Evolutionary conservation across 1,140 invertebrate species (phyloP).

Genomic region (Philopotamus ludificatus): DNA sequence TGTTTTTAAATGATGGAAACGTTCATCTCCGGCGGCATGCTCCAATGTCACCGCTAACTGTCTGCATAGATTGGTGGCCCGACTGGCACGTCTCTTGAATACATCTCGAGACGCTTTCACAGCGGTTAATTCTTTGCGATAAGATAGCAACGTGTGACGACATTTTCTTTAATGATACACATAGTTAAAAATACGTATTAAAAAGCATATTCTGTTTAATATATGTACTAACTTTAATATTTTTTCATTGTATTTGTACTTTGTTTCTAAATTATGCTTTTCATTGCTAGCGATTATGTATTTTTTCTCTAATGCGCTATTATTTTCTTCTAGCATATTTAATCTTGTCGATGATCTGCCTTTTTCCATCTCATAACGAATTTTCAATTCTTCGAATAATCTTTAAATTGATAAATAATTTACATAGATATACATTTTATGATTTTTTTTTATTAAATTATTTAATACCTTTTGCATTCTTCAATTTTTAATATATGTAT

Average conservation of each 20-base stretch:
- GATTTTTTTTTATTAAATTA: neutral
- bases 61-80: conserved; percentile 27
- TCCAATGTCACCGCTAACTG: conserved; percentile 24
- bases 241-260: conserved; percentile 31
- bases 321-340: conserved; percentile 27
- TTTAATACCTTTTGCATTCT: conserved; percentile 34
- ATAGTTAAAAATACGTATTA: neutral
- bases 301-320: conserved; percentile 28
- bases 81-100: conserved; percentile 26
- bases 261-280: conserved; percentile 29
- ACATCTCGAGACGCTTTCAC: conserved; percentile 28
- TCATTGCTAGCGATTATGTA: conserved; percentile 23
- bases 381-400: conserved; percentile 38
- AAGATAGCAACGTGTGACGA: conserved; percentile 2
- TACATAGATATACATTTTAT: neutral
- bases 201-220: neutral
- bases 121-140: conserved; percentile 27
- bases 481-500: conserved; percentile 28
- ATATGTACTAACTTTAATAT: conserved; percentile 24
- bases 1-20: conserved; percentile 20
- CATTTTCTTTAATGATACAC: conserved; percentile 35
- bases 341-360: conserved; percentile 18
- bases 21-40: conserved; percentile 14
- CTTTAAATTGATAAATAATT: conserved; percentile 8
- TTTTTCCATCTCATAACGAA: conserved; percentile 35